A percentile compares a stretch with the other conserved stretches of the same genome.
These are phyloP conservation scores for Porites lobata DNA, from an alignment of 92 coral and sea anemone genomes.

Conservation along the genomic window DNA sequence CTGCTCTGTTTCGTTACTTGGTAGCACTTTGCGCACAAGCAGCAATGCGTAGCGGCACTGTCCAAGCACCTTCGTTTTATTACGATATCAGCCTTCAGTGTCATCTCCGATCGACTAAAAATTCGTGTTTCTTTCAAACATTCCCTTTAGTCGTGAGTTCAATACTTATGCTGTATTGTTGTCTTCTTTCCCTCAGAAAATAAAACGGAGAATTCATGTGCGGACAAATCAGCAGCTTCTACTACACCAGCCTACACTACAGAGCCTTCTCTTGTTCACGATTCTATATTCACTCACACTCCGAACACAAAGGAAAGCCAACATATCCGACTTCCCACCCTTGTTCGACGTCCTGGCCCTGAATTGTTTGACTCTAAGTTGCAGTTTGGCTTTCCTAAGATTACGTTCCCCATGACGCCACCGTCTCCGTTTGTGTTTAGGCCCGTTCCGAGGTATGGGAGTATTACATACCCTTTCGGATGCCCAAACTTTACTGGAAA, in stretches of 20 bases:
- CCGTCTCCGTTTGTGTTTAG: conserved; percentile 33
- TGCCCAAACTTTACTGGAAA: not conserved
- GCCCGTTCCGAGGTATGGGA: conserved; percentile 43
- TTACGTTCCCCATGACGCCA: conserved; percentile 54
- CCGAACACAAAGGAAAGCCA: not conserved
- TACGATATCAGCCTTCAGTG: conserved; percentile 1
- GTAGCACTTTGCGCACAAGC: conserved; percentile 8
- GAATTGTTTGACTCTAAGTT: conserved; percentile 27
- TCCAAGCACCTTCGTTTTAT: not conserved
- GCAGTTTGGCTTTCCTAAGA: conserved; percentile 38
- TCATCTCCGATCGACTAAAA: not conserved
- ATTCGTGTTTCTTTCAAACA: not conserved
- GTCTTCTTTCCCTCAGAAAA: not conserved
- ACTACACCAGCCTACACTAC: not conserved
- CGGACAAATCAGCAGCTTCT: not conserved
- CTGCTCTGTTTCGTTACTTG: conserved; percentile 35
- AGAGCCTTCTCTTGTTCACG: not conserved
- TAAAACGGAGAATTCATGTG: conserved; percentile 22
- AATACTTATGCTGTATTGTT: not conserved
- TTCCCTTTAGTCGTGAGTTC: not conserved
- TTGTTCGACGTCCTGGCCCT: conserved; percentile 16
- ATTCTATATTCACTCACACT: not conserved
- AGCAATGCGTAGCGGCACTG: conserved; percentile 13
- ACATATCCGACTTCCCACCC: conserved; percentile 15
- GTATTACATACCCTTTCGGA: conserved; percentile 11